A percentile compares a stretch with the other conserved stretches of the same genome.
Evolutionary conservation across 2,113 vertebrate species (phyloP).

Genomic region (Trichomycterus rosablanca): DNA sequence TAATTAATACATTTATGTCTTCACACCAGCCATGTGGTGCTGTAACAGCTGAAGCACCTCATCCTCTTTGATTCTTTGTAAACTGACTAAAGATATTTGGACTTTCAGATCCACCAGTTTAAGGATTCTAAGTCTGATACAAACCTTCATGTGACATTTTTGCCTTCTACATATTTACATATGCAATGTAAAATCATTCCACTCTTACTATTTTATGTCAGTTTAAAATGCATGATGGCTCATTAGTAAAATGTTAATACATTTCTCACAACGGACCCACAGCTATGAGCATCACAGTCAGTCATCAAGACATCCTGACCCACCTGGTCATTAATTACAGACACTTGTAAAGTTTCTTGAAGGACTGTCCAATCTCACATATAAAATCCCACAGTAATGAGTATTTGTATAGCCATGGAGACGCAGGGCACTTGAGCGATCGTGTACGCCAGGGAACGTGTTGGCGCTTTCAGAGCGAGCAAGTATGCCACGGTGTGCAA

Average conservation of each 20-base stretch:
- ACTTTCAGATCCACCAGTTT: not conserved
- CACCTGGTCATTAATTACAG: not conserved
- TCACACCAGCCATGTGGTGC: too few species aligned
- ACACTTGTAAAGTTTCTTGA: not conserved
- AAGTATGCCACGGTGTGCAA: constrained; percentile 84
- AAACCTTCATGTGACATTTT: constrained; percentile 51
- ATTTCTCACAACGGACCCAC: not conserved
- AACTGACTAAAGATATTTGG: too few species aligned
- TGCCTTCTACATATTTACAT: constrained; percentile 42
- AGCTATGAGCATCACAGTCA: not conserved
- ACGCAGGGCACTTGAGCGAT: constrained; percentile 84
- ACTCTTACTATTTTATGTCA: not conserved
- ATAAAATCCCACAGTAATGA: constrained; percentile 58
- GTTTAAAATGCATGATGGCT: not conserved
- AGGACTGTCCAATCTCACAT: constrained; percentile 61
- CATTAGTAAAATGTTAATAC: not conserved
- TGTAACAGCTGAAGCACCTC: too few species aligned
- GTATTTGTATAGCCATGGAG: constrained; percentile 90
- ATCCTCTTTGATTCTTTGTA: too few species aligned
- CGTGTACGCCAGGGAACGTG: constrained; percentile 78
- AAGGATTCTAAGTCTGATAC: not conserved
- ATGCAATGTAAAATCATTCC: not conserved
- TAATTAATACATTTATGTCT: too few species aligned
- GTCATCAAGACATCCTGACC: not conserved
- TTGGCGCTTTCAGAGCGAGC: constrained; percentile 70